Percentiles rank a stretch among this genome's conserved stretches.
phyloP scores from a whole-genome alignment of 1,140 invertebrate genomes.

The Ectropis grisescens region DNA sequence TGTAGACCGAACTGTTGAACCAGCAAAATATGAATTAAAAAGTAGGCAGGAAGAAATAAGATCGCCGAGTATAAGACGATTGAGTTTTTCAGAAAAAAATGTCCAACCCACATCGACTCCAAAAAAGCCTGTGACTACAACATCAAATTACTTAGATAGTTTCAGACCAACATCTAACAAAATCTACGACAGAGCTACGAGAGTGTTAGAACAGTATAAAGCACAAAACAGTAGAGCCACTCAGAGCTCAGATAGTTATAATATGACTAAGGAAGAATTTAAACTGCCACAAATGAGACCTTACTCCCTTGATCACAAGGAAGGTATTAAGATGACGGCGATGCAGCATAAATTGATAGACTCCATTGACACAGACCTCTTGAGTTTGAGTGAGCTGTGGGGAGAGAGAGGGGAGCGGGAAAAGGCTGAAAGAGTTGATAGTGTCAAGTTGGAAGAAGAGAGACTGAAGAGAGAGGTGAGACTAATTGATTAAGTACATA shows the following conservation, averaged over 20 bases:
- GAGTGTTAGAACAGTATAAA: constrained; percentile 54
- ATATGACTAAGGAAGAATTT: constrained; percentile 43
- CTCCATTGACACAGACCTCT: constrained; percentile 50
- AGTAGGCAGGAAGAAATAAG: constrained; percentile 18
- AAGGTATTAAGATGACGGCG: constrained; percentile 28
- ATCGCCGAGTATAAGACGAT: constrained; percentile 34
- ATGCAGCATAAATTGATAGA: constrained; percentile 32
- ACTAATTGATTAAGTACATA: too few relatives aligned
- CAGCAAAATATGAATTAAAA: background rate
- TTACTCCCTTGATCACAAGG: constrained; percentile 26
- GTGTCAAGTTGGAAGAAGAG: constrained; percentile 80
- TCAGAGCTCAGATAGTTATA: constrained; percentile 30
- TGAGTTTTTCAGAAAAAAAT: constrained; percentile 54
- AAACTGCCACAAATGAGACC: constrained; percentile 59
- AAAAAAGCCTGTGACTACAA: constrained; percentile 28
- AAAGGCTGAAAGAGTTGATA: constrained; percentile 37
- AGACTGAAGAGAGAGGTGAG: constrained; percentile 80
- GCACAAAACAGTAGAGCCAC: constrained; percentile 30
- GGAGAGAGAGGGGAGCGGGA: constrained; percentile 58
- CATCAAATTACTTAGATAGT: constrained; percentile 23
- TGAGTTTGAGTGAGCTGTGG: constrained; percentile 71
- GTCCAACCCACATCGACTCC: constrained; percentile 54
- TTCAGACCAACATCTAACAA: constrained; percentile 53
- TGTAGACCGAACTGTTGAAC: background rate
- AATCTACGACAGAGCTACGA: constrained; percentile 47